Percentiles rank a stretch among this genome's conserved stretches.
phyloP scores from a whole-genome alignment of 1,140 invertebrate species.

The Arion vulgaris region DNA sequence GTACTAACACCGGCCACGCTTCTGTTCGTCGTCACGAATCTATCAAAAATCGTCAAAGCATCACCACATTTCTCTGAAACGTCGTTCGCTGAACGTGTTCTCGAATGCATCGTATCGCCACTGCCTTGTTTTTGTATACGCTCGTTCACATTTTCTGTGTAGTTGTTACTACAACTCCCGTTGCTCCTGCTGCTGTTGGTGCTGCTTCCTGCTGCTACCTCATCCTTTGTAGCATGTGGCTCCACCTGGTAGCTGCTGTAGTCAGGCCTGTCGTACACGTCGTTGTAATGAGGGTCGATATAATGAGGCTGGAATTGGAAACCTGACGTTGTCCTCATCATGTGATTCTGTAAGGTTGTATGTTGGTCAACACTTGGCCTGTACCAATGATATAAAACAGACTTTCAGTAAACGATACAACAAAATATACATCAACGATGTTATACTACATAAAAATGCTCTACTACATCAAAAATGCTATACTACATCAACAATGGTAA shows the following conservation, averaged over 20 bases:
- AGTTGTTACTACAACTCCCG: not conserved
- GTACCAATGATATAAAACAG: not conserved
- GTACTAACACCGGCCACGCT: too few species aligned
- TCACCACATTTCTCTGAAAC: not conserved
- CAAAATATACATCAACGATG: too few species aligned
- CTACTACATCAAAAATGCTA: too few species aligned
- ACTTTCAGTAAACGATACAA: too few species aligned
- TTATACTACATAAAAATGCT: too few species aligned
- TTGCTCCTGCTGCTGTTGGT: not conserved
- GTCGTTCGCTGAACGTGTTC: not conserved
- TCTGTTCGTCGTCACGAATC: not conserved
- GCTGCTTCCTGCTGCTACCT: not conserved
- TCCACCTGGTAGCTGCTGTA: not conserved
- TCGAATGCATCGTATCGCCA: not conserved
- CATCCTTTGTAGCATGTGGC: not conserved
- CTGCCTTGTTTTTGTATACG: not conserved
- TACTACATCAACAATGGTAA: too few species aligned
- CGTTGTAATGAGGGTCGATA: conserved; percentile 40
- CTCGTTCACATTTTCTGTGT: not conserved
- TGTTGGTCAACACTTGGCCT: conserved; percentile 24
- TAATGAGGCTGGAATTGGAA: conserved; percentile 35
- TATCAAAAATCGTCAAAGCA: not conserved
- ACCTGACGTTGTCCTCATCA: conserved; percentile 25
- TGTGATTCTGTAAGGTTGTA: conserved; percentile 31
- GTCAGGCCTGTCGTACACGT: conserved; percentile 25